Percentiles rank a stretch among this genome's conserved stretches.
Conservation (phyloP, 92 coral and sea anemone genomes). For the Bergia puertoricense region DNA sequence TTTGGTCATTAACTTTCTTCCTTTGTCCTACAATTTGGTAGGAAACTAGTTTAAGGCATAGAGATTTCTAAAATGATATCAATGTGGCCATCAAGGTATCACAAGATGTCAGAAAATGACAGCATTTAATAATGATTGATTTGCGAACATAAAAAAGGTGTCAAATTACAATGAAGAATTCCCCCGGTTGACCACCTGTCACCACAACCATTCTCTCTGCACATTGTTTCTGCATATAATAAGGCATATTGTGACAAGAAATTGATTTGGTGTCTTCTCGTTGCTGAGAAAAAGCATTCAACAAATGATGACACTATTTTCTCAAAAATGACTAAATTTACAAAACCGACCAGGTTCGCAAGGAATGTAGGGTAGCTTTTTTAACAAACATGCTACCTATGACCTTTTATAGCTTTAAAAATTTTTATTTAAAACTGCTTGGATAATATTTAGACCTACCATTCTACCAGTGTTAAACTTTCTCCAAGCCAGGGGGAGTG, state of each 20-base stretch:
- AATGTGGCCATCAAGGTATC: constrained; percentile 28
- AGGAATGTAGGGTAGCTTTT: constrained; percentile 17
- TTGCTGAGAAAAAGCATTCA: constrained; percentile 34
- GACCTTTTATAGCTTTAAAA: constrained; percentile 16
- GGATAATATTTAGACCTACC: not conserved
- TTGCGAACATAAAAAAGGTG: constrained; percentile 25
- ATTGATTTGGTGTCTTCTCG: constrained; percentile 37
- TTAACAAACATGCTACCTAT: constrained; percentile 16
- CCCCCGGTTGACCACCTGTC: constrained; percentile 28
- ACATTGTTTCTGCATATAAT: constrained; percentile 25
- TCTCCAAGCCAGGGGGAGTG: too few relatives aligned
- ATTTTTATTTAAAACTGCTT: constrained; percentile 30
- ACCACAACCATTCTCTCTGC: constrained; percentile 22
- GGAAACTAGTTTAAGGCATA: constrained; percentile 37
- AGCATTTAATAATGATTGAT: constrained; percentile 30
- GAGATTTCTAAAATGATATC: constrained; percentile 18
- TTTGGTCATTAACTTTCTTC: constrained; percentile 12
- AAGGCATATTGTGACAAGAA: constrained; percentile 21
- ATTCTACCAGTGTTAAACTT: too few relatives aligned
- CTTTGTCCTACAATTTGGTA: constrained; percentile 29
- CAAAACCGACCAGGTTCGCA: not conserved
- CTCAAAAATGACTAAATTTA: constrained; percentile 10
- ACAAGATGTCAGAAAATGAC: constrained; percentile 31
- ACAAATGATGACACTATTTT: constrained; percentile 31
- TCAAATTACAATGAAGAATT: constrained; percentile 20